Conservation (phyloP, 2,888 invertebrate species). For the Hofmannophila pseudospretella region DNA sequence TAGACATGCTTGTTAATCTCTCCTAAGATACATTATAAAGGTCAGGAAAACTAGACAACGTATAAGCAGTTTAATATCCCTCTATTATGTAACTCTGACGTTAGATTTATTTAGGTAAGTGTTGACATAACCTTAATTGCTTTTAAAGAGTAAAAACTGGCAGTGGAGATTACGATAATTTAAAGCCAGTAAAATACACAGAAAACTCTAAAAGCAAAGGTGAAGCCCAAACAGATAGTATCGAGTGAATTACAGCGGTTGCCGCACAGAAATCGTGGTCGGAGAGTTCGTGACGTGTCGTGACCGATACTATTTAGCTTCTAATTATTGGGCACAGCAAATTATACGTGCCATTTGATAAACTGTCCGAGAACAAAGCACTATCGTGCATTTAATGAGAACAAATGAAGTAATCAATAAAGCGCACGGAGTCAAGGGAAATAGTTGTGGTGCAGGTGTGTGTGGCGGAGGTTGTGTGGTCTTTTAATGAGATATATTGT, state of each 20-base stretch:
- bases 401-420: slow-evolving; percentile 32
- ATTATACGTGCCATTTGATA: slow-evolving; percentile 34
- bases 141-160: too few relatives aligned
- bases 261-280: slow-evolving; percentile 29
- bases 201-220: neutral
- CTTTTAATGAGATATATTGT: too few relatives aligned
- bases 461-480: too few relatives aligned
- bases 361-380: slow-evolving; percentile 25
- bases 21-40: too few relatives aligned
- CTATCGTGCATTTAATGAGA: slow-evolving; percentile 22
- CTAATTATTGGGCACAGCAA: slow-evolving; percentile 48
- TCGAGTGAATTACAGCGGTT: neutral
- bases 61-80: too few relatives aligned
- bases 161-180: too few relatives aligned
- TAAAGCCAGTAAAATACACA: neutral
- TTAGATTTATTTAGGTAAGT: too few relatives aligned
- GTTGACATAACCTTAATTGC: too few relatives aligned
- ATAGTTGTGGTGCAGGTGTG: neutral
- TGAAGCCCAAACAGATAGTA: neutral
- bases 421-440: slow-evolving; percentile 9
- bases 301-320: slow-evolving; percentile 46
- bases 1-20: too few relatives aligned
- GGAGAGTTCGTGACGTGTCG: slow-evolving; percentile 35
- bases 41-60: too few relatives aligned
- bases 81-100: too few relatives aligned